Evolutionary conservation across 2,797 vertebrate species (phyloP).

Genomic region (Phoxinus dragarum): DNA sequence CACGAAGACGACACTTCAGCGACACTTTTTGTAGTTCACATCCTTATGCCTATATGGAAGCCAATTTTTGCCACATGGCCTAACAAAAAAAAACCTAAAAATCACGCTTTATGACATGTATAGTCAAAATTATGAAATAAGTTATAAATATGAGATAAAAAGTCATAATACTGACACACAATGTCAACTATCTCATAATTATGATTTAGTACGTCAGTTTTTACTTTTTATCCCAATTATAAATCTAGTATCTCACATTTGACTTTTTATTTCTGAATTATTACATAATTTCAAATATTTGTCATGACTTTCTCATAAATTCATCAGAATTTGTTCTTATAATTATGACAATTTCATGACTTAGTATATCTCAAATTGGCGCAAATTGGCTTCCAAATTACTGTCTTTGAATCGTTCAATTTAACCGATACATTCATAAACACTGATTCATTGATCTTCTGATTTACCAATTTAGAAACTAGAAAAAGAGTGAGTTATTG

Average conservation of each 20-base stretch:
- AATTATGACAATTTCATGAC: too few species aligned
- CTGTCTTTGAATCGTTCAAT: not conserved
- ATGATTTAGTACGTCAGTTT: not conserved
- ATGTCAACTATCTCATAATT: not conserved
- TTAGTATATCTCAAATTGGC: too few species aligned
- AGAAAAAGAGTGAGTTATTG: not conserved
- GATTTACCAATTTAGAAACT: not conserved
- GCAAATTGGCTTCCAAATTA: not conserved
- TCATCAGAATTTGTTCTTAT: too few species aligned
- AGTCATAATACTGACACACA: too few species aligned
- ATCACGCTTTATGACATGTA: too few species aligned
- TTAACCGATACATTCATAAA: not conserved
- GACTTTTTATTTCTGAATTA: not conserved
- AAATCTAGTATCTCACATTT: not conserved
- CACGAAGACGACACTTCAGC: not conserved
- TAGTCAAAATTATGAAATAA: too few species aligned
- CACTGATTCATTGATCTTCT: not conserved
- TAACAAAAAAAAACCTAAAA: too few species aligned
- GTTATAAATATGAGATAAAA: too few species aligned
- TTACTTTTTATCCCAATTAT: not conserved
- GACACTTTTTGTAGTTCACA: too few species aligned
- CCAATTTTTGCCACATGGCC: too few species aligned
- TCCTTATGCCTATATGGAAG: too few species aligned
- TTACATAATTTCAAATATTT: not conserved
- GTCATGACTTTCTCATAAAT: not conserved